Base-by-base conservation (phyloP, 2,888 invertebrate species). In the Perizoma flavofasciatum region DNA sequence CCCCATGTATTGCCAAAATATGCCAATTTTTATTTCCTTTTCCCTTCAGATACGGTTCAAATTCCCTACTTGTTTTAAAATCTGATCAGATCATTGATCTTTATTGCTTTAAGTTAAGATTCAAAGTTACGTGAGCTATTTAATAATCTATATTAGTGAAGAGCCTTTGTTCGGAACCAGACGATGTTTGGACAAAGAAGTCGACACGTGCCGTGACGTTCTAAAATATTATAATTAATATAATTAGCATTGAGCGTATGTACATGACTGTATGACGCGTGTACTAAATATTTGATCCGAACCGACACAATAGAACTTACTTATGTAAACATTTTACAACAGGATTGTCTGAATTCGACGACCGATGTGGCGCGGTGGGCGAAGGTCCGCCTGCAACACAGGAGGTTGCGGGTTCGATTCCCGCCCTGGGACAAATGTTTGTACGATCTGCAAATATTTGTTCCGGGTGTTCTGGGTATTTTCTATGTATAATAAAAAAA, bases 151-250 rank as follows among this genome's bases (percentile, higher is more conserved):
- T 53, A 61, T 57, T 50, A 54, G 54, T 57, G 56, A 37, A 55
- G 63, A 49, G 57, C 69, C 69, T 72, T 74, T 74, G 74, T 74
- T 67, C 68, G 46, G 52, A 57, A 62, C 57, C 68, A 63, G 68
- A 69, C 68, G 55, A 65, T 71, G 68, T 70, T 73, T 68, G 71
- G 73, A 77, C 77, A 79, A 78, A 79, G 74, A 70, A 74, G 69
- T 68, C 72, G 73, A 75, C 73, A 76, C 77, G 69, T 62, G 69
- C 67, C 46, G 44, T 57, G 63, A 59, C 53, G 61, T 59, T 58
- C 40, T 48, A 49, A 58, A 62, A 62, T 57, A 61, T 61, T 57
- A 61, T 61, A 61, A 61, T 61, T 57, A 53, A 56, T 52, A 45
- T 56, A 57, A 61, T 61, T 57, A 61, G 57, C 61, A 57, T 68